Percentiles rank a stretch among this genome's conserved stretches.
phyloP scores from a whole-genome alignment of 2,888 invertebrate species.

The Crocallis elinguaria region DNA sequence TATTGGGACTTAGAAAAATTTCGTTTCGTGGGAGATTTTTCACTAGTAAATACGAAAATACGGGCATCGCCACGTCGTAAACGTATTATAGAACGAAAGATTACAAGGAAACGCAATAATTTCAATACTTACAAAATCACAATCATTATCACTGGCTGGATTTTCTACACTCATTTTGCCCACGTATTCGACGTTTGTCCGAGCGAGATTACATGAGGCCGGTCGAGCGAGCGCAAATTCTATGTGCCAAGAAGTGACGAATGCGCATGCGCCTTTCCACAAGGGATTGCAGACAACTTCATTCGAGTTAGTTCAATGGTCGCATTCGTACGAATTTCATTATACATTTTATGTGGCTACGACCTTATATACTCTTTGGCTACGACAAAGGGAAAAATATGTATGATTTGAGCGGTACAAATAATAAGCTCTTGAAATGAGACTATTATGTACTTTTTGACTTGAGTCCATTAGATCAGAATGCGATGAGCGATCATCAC shows the following conservation, averaged over 20 bases:
- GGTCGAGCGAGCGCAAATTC: conserved; percentile 66
- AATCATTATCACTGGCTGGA: conserved; percentile 84
- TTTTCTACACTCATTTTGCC: conserved; percentile 88
- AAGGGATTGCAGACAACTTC: conserved; percentile 57
- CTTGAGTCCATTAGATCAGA: too few species aligned
- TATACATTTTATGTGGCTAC: too few species aligned
- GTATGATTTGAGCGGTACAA: too few species aligned
- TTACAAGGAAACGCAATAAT: conserved; percentile 43
- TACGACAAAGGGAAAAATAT: too few species aligned
- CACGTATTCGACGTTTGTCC: conserved; percentile 75
- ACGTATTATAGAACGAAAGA: conserved; percentile 39
- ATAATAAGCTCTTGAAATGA: too few species aligned
- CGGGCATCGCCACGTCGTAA: conserved; percentile 29
- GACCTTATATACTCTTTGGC: too few species aligned
- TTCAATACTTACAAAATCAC: conserved; percentile 85
- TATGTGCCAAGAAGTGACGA: conserved; percentile 85
- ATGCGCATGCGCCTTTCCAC: conserved; percentile 85
- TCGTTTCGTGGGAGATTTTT: conserved; percentile 73
- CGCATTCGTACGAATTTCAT: conserved; percentile 40
- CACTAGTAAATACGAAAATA: conserved; percentile 79
- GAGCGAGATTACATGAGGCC: conserved; percentile 68
- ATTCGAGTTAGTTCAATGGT: conserved; percentile 58
- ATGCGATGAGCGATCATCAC: too few species aligned
- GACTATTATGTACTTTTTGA: too few species aligned
- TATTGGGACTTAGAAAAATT: conserved; percentile 92